phyloP scores from a whole-genome alignment of 2,888 invertebrate species.

The Parthenolecanium corni region DNA sequence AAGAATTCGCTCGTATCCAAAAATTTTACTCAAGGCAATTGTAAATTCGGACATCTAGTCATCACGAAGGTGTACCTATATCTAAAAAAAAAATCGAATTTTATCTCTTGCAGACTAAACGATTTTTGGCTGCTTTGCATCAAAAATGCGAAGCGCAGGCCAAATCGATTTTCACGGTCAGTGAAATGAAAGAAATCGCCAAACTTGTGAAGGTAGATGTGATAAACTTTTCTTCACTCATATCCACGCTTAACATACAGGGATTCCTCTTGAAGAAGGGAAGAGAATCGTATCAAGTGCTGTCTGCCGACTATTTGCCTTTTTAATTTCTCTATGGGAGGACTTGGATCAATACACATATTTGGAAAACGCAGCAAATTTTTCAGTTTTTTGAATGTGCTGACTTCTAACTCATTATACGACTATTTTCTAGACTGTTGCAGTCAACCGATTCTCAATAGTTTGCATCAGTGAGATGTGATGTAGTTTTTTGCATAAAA shows the following conservation, averaged over 20 bases:
- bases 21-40: too few relatives aligned
- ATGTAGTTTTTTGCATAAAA: too few relatives aligned
- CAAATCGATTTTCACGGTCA: constrained; percentile 59
- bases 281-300: constrained; percentile 56
- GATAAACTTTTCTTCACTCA: constrained; percentile 54
- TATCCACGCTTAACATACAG: constrained; percentile 70
- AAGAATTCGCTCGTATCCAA: too few relatives aligned
- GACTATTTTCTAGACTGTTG: too few relatives aligned
- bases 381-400: too few relatives aligned
- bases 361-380: too few relatives aligned
- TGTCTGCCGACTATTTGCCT: constrained; percentile 39
- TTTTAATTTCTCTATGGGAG: too few relatives aligned
- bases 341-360: too few relatives aligned
- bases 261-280: constrained; percentile 76
- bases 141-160: constrained; percentile 51
- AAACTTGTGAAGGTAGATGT: constrained; percentile 50
- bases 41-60: too few relatives aligned
- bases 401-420: too few relatives aligned
- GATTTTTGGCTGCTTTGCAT: constrained; percentile 57
- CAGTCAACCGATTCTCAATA: too few relatives aligned
- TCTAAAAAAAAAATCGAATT: background rate
- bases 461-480: too few relatives aligned
- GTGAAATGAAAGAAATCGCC: constrained; percentile 65
- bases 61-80: background rate
- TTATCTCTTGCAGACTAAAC: constrained; percentile 49